These are phyloP conservation scores for Accipiter cooperii DNA, from an alignment of 2,113 vertebrate species.

Conservation along the genomic window DNA sequence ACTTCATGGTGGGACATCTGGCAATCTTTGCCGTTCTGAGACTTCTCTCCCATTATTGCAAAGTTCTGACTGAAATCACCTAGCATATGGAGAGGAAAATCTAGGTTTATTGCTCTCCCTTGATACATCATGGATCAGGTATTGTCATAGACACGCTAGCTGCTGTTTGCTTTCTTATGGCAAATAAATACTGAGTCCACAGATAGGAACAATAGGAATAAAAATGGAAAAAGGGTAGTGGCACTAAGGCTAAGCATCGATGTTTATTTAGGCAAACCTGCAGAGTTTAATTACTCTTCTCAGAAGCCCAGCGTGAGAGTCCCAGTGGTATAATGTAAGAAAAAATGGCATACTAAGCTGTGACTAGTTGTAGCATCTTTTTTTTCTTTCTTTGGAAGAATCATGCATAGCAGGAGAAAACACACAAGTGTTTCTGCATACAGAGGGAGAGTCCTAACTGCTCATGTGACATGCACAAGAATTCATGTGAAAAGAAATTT, in stretches of 20 bases:
- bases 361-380: not conserved
- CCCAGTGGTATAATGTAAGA: not conserved
- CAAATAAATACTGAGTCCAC: no score
- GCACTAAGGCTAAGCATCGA: not conserved
- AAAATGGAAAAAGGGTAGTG: not conserved
- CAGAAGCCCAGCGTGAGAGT: not conserved
- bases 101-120: not conserved
- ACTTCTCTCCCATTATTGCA: not conserved
- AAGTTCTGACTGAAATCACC: not conserved
- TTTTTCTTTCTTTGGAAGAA: not conserved
- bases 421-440: not conserved
- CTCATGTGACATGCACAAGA: not conserved
- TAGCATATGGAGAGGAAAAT: not conserved
- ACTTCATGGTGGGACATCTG: not conserved
- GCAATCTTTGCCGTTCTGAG: not conserved
- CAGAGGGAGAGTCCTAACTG: not conserved
- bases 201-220: not conserved
- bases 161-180: not conserved
- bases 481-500: not conserved
- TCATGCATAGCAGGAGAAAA: not conserved
- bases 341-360: not conserved
- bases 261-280: not conserved
- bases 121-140: not conserved
- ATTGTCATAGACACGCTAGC: not conserved
- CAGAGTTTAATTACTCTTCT: not conserved